These are phyloP conservation scores for Coregonus ussuriensis DNA, from an alignment of 2,797 vertebrate genomes.

Conservation along the genomic window DNA sequence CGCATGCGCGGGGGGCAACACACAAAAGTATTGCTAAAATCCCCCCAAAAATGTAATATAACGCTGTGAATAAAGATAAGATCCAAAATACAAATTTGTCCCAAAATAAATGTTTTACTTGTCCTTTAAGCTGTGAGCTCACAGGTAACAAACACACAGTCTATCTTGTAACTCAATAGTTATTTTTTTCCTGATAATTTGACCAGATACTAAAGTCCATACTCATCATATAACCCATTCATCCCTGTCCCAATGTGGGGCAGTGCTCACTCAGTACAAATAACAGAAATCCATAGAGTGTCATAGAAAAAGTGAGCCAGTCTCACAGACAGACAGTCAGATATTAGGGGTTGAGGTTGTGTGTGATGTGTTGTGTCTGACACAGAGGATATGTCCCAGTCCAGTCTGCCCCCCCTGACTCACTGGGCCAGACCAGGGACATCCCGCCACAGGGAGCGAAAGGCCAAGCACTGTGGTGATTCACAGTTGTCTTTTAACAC, in stretches of 20 bases:
- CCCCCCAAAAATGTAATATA: no score
- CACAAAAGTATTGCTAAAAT: no score
- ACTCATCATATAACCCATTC: not conserved
- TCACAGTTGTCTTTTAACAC: constrained; percentile 60
- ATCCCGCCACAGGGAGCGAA: constrained; percentile 55
- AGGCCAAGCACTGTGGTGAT: constrained; percentile 61
- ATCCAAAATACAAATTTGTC: not conserved
- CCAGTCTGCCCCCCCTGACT: constrained; percentile 68
- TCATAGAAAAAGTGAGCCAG: constrained; percentile 18
- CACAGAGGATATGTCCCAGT: constrained; percentile 61
- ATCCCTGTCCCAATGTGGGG: not conserved
- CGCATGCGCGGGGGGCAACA: no score
- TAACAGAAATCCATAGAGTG: not conserved
- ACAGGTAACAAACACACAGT: not conserved
- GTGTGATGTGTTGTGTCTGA: constrained; percentile 39
- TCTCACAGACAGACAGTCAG: constrained; percentile 18
- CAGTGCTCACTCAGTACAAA: constrained; percentile 10
- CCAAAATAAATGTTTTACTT: not conserved
- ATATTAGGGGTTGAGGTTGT: constrained; percentile 6
- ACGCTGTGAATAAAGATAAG: no score
- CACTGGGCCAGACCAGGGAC: constrained; percentile 46
- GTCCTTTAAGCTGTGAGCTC: not conserved
- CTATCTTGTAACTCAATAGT: not conserved
- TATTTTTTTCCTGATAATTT: not conserved
- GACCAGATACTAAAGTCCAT: not conserved